phyloP scores from a whole-genome alignment of 2,113 vertebrate species.

The Callionymus lyra region DNA sequence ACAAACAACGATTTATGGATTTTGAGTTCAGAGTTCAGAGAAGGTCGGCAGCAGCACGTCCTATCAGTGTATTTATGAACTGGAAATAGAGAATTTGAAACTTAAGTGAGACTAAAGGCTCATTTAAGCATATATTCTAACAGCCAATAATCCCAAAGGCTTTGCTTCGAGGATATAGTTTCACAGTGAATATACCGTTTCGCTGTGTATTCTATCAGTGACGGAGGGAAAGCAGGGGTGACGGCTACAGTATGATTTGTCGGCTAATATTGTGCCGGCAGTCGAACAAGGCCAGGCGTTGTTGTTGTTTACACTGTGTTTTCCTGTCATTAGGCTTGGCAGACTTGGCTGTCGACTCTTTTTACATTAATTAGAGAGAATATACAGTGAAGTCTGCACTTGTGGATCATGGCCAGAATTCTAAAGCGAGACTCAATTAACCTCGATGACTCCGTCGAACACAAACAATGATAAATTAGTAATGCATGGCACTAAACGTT shows the following conservation, averaged over 20 bases:
- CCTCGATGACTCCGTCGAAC: slow-evolving; percentile 53
- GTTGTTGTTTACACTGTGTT: slow-evolving; percentile 61
- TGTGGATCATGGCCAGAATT: slow-evolving; percentile 49
- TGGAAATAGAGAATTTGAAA: no score
- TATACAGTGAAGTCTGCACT: slow-evolving; percentile 50
- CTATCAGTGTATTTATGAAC: slow-evolving; percentile 29
- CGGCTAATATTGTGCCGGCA: slow-evolving; percentile 34
- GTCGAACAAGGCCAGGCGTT: slow-evolving; percentile 48
- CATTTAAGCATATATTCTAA: slow-evolving; percentile 23
- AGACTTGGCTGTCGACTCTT: slow-evolving; percentile 37
- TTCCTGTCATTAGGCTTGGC: slow-evolving; percentile 58
- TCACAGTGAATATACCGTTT: slow-evolving; percentile 32
- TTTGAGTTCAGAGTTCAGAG: not conserved
- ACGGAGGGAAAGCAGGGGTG: slow-evolving; percentile 24
- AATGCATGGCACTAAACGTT: slow-evolving; percentile 46
- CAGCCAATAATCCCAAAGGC: slow-evolving; percentile 26
- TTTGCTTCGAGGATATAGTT: slow-evolving; percentile 45
- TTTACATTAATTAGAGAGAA: slow-evolving; percentile 64
- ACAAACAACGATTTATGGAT: slow-evolving; percentile 8
- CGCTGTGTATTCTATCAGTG: slow-evolving; percentile 28
- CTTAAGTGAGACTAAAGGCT: no score
- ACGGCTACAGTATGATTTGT: slow-evolving; percentile 42
- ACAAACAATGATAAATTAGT: slow-evolving; percentile 64
- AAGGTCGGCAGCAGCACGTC: slow-evolving; percentile 10
- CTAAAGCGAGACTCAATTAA: slow-evolving; percentile 72